These are phyloP conservation scores for Smittia sp. DNA, from an alignment of 2,888 invertebrate genomes.

Conservation along the genomic window DNA sequence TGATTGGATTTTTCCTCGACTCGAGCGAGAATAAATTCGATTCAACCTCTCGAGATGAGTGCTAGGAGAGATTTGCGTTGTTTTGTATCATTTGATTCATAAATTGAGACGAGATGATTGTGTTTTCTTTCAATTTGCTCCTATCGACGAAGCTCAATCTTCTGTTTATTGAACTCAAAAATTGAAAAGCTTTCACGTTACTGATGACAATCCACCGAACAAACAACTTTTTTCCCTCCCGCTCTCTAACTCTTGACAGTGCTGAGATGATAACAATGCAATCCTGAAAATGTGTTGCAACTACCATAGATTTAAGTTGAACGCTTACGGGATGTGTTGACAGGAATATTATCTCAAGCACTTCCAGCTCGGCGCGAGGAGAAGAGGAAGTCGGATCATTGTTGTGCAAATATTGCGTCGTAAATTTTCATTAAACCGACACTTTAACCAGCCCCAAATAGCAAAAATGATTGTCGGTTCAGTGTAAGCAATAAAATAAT, in stretches of 20 bases:
- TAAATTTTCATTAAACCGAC: constrained; percentile 35
- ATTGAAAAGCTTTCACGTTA: background rate
- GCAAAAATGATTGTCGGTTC: constrained; percentile 10
- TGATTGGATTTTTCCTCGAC: no score
- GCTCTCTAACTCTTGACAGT: no score
- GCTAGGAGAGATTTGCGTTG: no score
- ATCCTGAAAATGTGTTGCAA: background rate
- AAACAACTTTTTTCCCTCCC: no score
- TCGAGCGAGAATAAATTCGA: no score
- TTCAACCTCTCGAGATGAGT: no score
- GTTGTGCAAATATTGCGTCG: constrained; percentile 28
- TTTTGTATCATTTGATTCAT: no score
- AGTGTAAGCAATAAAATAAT: constrained; percentile 17
- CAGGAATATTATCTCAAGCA: constrained; percentile 5
- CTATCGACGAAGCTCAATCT: background rate
- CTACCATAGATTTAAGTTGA: background rate
- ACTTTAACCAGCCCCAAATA: background rate
- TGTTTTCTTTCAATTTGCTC: background rate
- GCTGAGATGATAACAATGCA: background rate
- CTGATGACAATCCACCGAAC: background rate
- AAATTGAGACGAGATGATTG: background rate
- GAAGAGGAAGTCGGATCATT: constrained; percentile 19
- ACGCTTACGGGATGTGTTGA: background rate
- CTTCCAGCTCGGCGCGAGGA: background rate
- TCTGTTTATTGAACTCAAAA: background rate